Evolutionary conservation across 2,113 vertebrate genomes (phyloP).

Genomic region (Penelope pileata): DNA sequence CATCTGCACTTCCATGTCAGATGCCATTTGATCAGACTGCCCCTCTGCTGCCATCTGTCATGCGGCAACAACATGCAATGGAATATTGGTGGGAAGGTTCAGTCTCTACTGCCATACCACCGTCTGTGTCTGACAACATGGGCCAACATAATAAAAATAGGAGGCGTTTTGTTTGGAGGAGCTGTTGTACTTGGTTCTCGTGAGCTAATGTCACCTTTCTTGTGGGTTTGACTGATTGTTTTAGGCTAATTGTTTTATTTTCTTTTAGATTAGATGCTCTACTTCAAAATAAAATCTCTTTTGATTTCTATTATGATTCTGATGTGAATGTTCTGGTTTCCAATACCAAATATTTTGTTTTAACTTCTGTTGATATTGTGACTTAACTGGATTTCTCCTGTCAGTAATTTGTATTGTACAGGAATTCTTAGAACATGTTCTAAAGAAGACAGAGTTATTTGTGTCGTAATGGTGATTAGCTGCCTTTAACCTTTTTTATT

Average conservation of each 20-base stretch:
- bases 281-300: neutral
- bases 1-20: no score
- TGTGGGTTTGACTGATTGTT: neutral
- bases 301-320: neutral
- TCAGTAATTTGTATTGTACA: slow-evolving; percentile 26
- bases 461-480: neutral
- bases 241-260: neutral
- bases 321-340: slow-evolving; percentile 18
- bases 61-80: no score
- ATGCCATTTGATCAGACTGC: no score
- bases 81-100: no score
- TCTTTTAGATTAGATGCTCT: neutral
- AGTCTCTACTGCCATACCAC: no score
- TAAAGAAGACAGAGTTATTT: neutral
- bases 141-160: no score
- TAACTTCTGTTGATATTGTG: slow-evolving; percentile 34
- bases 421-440: neutral
- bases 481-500: neutral
- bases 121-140: no score
- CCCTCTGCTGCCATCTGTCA: no score
- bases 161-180: no score
- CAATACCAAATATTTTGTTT: slow-evolving; percentile 12
- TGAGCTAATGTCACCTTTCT: neutral
- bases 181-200: neutral
- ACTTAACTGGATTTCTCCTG: neutral